Percentiles rank a stretch among this genome's conserved stretches.
phyloP scores from a whole-genome alignment of 30 jellyfish, hydroid and myxozoan species.

The Aurelia aurita complex sp. Pacific region DNA sequence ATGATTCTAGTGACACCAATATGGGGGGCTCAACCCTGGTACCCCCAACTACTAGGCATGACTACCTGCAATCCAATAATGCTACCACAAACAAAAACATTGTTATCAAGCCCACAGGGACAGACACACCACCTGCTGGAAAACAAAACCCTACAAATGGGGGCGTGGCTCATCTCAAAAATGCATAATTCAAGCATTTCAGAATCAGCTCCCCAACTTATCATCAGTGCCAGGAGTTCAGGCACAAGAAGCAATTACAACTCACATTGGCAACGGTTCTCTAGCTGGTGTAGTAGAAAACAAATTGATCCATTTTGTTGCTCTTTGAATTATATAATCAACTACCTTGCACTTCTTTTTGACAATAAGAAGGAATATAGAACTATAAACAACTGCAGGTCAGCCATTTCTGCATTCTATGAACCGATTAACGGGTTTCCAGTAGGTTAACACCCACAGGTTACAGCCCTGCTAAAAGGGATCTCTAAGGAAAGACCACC shows the following conservation, averaged over 20 bases:
- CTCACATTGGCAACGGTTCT: too few relatives aligned
- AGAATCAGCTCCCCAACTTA: too few relatives aligned
- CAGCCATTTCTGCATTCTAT: constrained; percentile 40
- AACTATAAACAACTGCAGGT: neutral
- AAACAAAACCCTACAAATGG: constrained; percentile 17
- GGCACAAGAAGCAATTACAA: too few relatives aligned
- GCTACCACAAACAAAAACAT: too few relatives aligned
- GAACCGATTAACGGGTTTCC: constrained; percentile 18
- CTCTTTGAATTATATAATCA: constrained; percentile 12
- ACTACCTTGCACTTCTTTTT: constrained; percentile 34
- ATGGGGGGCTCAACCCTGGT: too few relatives aligned
- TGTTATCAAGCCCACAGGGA: too few relatives aligned
- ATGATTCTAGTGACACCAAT: too few relatives aligned
- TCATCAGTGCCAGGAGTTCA: too few relatives aligned
- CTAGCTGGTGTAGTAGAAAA: neutral
- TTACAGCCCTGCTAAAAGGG: constrained; percentile 20
- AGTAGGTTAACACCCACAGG: constrained; percentile 53
- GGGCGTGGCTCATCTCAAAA: constrained; percentile 57
- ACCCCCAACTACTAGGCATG: too few relatives aligned
- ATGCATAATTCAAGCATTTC: neutral
- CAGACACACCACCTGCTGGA: constrained; percentile 33
- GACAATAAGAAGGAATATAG: constrained; percentile 19
- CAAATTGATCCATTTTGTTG: constrained; percentile 1
- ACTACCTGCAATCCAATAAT: too few relatives aligned
- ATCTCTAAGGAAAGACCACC: constrained; percentile 41